These are phyloP conservation scores for Lasiommata megera DNA, from an alignment of 2,888 invertebrate genomes.

Conservation along the genomic window DNA sequence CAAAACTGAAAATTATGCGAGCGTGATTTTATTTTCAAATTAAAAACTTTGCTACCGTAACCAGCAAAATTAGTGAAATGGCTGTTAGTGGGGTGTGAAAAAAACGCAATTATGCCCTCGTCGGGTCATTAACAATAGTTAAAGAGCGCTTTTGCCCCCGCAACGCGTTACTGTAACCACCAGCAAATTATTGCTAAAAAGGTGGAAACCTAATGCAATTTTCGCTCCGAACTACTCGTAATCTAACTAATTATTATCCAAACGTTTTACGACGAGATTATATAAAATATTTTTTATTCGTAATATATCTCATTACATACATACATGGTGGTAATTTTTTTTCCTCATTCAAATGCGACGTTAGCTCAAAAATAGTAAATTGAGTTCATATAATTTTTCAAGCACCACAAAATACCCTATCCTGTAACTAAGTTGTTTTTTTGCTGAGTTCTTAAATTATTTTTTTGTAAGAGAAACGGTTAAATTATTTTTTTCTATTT, in stretches of 20 bases:
- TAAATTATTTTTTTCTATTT: no score
- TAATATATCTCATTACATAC: no score
- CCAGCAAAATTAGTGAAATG: slow-evolving; percentile 70
- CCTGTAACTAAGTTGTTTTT: no score
- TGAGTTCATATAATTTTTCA: no score
- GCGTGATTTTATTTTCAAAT: slow-evolving; percentile 32
- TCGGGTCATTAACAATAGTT: slow-evolving; percentile 76
- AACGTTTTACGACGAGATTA: background rate
- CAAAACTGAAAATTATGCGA: slow-evolving; percentile 23
- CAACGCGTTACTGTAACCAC: slow-evolving; percentile 36
- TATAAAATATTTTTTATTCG: no score
- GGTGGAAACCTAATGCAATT: slow-evolving; percentile 20
- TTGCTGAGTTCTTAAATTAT: no score
- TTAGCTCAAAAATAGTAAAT: no score
- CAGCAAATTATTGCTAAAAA: slow-evolving; percentile 34
- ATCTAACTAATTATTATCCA: slow-evolving; percentile 20
- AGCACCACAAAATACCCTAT: no score
- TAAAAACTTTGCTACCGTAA: slow-evolving; percentile 43
- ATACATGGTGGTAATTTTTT: no score
- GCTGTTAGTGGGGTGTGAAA: slow-evolving; percentile 67
- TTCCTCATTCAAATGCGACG: no score
- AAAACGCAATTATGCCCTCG: slow-evolving; percentile 72
- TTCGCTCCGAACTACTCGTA: slow-evolving; percentile 9
- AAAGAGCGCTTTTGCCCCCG: slow-evolving; percentile 39
- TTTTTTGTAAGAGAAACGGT: no score